phyloP scores from a whole-genome alignment of 2,113 vertebrate genomes.

The Danio rerio region DNA sequence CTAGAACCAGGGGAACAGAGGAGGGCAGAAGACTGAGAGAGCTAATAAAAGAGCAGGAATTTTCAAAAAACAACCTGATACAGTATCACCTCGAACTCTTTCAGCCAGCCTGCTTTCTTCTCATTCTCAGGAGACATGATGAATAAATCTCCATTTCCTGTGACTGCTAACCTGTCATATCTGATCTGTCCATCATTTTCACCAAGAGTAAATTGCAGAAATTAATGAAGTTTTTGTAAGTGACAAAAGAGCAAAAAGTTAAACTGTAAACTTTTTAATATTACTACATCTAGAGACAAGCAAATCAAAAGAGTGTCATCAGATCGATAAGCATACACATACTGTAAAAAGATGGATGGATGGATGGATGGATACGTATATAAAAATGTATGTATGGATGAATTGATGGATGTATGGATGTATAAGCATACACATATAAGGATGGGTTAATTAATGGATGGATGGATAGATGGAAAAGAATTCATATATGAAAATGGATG shows the following conservation, averaged over 20 bases:
- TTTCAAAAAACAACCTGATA: conserved; percentile 8
- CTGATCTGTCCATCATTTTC: background rate
- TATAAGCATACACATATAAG: no score
- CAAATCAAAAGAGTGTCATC: background rate
- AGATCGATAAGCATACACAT: no score
- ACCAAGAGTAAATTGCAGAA: background rate
- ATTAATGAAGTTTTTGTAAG: background rate
- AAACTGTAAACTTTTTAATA: background rate
- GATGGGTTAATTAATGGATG: no score
- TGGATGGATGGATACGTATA: no score
- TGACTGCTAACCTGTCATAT: background rate
- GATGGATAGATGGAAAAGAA: no score
- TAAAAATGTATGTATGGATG: no score
- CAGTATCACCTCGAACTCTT: background rate
- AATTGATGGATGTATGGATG: no score
- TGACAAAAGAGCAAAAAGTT: background rate
- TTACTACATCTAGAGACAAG: background rate
- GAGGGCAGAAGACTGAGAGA: background rate
- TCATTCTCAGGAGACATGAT: background rate
- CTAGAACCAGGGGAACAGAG: background rate
- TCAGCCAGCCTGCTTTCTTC: background rate
- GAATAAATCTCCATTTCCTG: background rate
- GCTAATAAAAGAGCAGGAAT: background rate
- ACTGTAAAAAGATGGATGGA: no score
- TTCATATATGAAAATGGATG: no score